Evolutionary conservation across 2,797 vertebrate species (phyloP), one percentile per base, ranked within the genome.

Genomic region (Apodemus agrarius): DNA sequence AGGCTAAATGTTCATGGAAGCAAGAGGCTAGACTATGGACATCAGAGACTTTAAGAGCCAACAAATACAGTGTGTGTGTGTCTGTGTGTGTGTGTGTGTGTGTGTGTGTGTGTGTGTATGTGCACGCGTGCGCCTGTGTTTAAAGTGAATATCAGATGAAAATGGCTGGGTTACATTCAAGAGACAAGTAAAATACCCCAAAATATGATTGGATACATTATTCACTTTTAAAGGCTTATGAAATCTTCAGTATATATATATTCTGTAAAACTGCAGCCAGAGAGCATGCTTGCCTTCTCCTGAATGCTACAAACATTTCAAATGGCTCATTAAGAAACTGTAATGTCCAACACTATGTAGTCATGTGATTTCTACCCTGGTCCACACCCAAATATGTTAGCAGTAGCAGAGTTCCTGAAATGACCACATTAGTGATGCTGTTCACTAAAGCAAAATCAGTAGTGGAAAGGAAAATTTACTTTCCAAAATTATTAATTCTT

Each of bases 261-360:
- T n/a, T 80, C 63, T 90, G 9, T 83, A 37, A 63, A 84, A 14
- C 49, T 93, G 63, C 3, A 94, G 14, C 8, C 63, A 67, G 88
- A 93, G 0, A 85, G 21, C 12, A 72, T 72, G n/a, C 13, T 91
- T 92, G 31, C 37, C 31, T 91, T 91, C 12, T 94, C 67, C 46
- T 85, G 6, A 74, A 95, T 37, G 9, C 29, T 8, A 57, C 19
- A 72, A 1, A 82, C 24, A 89, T 83, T 79, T 74, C 59, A 78
- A 74, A 46, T 43, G 9, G 80, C 90, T 96, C 21, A 17, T 40
- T 61, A 84, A 94, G 43, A 86, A 86, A 91, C 52, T 43, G 61
- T 84, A n/a, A n/a, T n/a, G 34, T 72, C 79, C 31, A 54, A 6
- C 4, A 31, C 12, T 10, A 78, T 10, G 2, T 46, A n/a, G 43